These are phyloP conservation scores for Acanthopleura granulata DNA, from an alignment of 2,888 invertebrate species.

Conservation along the genomic window DNA sequence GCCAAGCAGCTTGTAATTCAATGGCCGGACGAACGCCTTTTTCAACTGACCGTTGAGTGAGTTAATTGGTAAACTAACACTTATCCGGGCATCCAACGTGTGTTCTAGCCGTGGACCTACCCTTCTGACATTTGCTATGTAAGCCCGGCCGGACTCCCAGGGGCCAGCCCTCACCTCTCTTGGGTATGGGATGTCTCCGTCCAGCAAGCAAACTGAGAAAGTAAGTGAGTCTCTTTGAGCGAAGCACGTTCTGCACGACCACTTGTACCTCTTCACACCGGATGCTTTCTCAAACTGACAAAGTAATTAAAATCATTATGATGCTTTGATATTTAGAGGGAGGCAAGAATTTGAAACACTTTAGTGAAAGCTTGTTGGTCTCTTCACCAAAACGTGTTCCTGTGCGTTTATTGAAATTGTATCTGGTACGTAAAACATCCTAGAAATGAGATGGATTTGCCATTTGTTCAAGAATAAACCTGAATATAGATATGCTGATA, in stretches of 20 bases:
- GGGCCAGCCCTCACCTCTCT: neutral
- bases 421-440: too few relatives aligned
- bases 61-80: slow-evolving; percentile 20
- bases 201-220: neutral
- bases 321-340: slow-evolving; percentile 10
- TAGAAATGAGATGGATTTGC: too few relatives aligned
- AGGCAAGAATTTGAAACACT: neutral
- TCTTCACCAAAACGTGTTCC: too few relatives aligned
- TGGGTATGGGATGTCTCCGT: slow-evolving; percentile 15
- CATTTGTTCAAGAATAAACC: too few relatives aligned
- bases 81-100: slow-evolving; percentile 1
- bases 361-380: neutral
- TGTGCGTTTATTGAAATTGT: too few relatives aligned
- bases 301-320: slow-evolving; percentile 10
- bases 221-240: slow-evolving; percentile 10
- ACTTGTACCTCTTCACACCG: neutral
- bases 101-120: neutral
- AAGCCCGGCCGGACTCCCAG: neutral
- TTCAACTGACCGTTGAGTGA: neutral
- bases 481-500: too few relatives aligned
- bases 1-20: neutral
- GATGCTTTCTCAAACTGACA: slow-evolving; percentile 5
- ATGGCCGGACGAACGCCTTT: neutral
- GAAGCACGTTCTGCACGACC: neutral
- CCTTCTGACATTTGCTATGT: slow-evolving; percentile 16